phyloP scores from a whole-genome alignment of 1,140 invertebrate genomes.

The Musca domestica region DNA sequence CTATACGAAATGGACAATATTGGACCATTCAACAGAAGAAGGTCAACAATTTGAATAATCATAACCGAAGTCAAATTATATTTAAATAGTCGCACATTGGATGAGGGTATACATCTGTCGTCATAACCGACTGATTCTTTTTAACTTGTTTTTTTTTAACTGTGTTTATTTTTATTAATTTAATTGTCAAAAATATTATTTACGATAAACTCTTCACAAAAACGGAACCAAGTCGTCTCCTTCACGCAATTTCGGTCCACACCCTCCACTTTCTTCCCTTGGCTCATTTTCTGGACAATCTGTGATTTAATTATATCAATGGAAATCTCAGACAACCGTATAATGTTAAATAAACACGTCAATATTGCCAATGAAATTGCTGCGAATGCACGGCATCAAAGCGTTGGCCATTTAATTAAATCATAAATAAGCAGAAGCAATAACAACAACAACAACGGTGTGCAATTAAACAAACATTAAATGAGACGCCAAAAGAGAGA shows the following conservation, averaged over 20 bases:
- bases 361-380: not conserved
- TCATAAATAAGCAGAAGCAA: slow-evolving; percentile 28
- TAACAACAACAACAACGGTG: too few relatives aligned
- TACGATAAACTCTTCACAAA: too few relatives aligned
- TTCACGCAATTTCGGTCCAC: too few relatives aligned
- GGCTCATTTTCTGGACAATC: not conserved
- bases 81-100: too few relatives aligned
- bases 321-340: not conserved
- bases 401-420: slow-evolving; percentile 26
- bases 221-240: too few relatives aligned
- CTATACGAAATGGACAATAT: too few relatives aligned
- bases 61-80: too few relatives aligned
- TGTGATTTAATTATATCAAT: not conserved
- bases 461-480: slow-evolving; percentile 29
- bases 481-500: slow-evolving; percentile 14
- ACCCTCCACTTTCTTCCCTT: not conserved
- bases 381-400: not conserved
- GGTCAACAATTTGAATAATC: too few relatives aligned
- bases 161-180: too few relatives aligned
- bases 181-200: not conserved
- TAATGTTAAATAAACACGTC: slow-evolving; percentile 15
- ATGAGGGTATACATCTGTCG: too few relatives aligned
- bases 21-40: too few relatives aligned
- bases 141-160: not conserved
- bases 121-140: not conserved